Conservation (phyloP, 2,888 invertebrate genomes). For the Diaprepes abbreviatus region DNA sequence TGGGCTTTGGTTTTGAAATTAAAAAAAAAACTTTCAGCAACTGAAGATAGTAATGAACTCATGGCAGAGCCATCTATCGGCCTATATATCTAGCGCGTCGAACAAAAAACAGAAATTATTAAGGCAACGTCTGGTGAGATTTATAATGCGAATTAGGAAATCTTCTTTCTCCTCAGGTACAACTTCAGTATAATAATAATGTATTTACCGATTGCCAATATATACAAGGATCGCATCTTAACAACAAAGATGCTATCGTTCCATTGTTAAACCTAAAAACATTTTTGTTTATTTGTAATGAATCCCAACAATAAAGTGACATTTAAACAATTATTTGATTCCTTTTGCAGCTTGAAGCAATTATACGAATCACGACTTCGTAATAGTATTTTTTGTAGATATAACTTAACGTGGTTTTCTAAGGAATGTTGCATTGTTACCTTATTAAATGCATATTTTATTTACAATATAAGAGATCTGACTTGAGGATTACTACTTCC, state of each 20-base stretch:
- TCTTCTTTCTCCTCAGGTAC: no score
- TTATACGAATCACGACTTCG: conserved; percentile 21
- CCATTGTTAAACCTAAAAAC: conserved; percentile 16
- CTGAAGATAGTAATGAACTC: no score
- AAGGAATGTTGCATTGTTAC: neutral
- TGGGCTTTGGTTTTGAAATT: no score
- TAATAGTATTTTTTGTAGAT: neutral
- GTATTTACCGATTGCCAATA: neutral
- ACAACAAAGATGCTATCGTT: neutral
- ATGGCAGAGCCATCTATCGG: no score
- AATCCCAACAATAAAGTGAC: conserved; percentile 22
- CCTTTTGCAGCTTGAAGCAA: conserved; percentile 15
- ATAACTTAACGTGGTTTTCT: no score
- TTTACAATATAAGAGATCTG: neutral
- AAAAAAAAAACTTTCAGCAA: no score
- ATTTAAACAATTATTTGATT: conserved; percentile 28
- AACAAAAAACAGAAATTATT: no score
- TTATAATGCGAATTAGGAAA: no score
- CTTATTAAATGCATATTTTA: neutral
- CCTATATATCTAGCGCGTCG: no score
- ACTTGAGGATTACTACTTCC: neutral
- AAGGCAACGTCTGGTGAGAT: no score
- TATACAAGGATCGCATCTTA: neutral
- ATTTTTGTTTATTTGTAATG: conserved; percentile 11
- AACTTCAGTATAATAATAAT: no score